Evolutionary conservation across 1,140 invertebrate species (phyloP).

Genomic region (Drosophila seguyi): DNA sequence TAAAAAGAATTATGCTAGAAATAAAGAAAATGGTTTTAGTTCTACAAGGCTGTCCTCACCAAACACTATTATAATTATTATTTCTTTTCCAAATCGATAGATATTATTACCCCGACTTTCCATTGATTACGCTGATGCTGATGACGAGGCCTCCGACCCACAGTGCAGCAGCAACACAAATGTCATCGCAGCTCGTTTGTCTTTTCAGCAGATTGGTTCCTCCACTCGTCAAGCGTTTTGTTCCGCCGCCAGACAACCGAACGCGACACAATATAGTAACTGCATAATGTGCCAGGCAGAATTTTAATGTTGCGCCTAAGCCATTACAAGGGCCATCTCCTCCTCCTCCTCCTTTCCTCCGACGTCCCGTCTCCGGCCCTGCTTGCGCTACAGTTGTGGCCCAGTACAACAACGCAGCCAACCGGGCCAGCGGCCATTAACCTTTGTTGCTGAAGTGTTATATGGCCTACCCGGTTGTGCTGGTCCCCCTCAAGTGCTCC

Average conservation of each 20-base stretch:
- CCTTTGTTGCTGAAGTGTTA: constrained; percentile 24
- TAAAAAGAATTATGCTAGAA: not conserved
- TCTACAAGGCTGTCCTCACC: too few species aligned
- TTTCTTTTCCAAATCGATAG: constrained; percentile 1
- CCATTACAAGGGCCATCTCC: constrained; percentile 54
- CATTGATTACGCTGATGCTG: constrained; percentile 23
- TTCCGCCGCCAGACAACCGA: constrained; percentile 37
- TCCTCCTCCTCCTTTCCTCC: constrained; percentile 36
- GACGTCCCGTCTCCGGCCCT: constrained; percentile 3
- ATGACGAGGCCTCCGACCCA: constrained; percentile 14
- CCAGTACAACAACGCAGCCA: constrained; percentile 30
- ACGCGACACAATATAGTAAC: constrained; percentile 42
- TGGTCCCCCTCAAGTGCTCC: constrained; percentile 15
- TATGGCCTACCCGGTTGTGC: constrained; percentile 9
- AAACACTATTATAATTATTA: not conserved
- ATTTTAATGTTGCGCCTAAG: constrained; percentile 56
- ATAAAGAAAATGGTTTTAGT: not conserved
- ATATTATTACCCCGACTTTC: constrained; percentile 10
- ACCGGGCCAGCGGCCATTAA: constrained; percentile 55
- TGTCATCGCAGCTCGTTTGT: constrained; percentile 54
- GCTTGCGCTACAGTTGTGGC: constrained; percentile 30
- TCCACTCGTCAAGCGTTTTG: constrained; percentile 33
- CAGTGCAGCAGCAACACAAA: constrained; percentile 17
- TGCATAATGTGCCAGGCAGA: constrained; percentile 49
- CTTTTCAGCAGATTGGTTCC: constrained; percentile 49